Evolutionary conservation across 1,140 invertebrate species (phyloP).

Genomic region (Dendroctonus ponderosae): DNA sequence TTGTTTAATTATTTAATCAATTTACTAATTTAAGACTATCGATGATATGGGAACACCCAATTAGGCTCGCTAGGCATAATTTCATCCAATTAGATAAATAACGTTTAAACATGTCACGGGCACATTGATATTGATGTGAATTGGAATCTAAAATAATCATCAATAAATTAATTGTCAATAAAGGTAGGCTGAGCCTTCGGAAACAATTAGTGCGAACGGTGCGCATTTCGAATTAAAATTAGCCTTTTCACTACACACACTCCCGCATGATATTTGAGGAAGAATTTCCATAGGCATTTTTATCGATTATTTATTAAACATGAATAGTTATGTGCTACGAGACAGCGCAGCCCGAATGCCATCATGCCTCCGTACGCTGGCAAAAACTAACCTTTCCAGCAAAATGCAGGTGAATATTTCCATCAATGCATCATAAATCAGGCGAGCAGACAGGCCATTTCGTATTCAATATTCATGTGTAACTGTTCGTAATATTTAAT

Average conservation of each 20-base stretch:
- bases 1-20: slow-evolving; percentile 30
- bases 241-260: neutral
- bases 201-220: neutral
- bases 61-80: slow-evolving; percentile 16
- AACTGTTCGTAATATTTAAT: slow-evolving; percentile 32
- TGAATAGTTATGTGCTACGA: slow-evolving; percentile 15
- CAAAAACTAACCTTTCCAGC: slow-evolving; percentile 31
- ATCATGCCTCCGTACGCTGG: slow-evolving; percentile 10
- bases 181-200: slow-evolving; percentile 3
- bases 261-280: neutral
- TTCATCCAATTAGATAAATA: slow-evolving; percentile 33
- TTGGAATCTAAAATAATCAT: slow-evolving; percentile 12
- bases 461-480: slow-evolving; percentile 30
- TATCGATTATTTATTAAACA: slow-evolving; percentile 18
- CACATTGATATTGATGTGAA: slow-evolving; percentile 33
- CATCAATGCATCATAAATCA: slow-evolving; percentile 28
- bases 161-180: slow-evolving; percentile 17
- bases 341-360: slow-evolving; percentile 10
- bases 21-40: slow-evolving; percentile 24
- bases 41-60: slow-evolving; percentile 13
- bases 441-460: slow-evolving; percentile 11
- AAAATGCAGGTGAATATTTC: slow-evolving; percentile 32
- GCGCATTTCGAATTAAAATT: neutral
- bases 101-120: slow-evolving; percentile 32
- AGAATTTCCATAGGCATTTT: slow-evolving; percentile 15